phyloP scores from a whole-genome alignment of 2,797 vertebrate species.

The Hemitrygon akajei region DNA sequence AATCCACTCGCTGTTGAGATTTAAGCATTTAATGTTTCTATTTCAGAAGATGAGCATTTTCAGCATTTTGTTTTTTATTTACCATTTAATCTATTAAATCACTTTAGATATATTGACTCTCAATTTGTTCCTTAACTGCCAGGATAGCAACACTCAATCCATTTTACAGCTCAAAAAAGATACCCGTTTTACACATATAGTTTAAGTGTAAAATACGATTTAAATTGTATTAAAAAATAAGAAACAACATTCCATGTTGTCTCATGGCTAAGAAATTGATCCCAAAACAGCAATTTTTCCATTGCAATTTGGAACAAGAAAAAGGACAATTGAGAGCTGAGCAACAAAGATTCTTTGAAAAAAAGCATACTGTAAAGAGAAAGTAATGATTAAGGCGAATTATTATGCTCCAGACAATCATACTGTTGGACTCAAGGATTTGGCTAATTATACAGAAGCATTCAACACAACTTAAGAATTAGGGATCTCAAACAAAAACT shows the following conservation, averaged over 20 bases:
- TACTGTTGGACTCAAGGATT: background rate
- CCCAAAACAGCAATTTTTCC: slow-evolving; percentile 9
- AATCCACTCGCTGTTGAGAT: background rate
- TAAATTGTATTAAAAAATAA: slow-evolving; percentile 24
- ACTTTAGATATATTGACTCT: background rate
- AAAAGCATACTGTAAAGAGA: background rate
- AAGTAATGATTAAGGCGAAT: background rate
- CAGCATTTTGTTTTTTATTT: slow-evolving; percentile 9
- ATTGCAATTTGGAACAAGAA: background rate
- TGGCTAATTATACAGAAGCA: background rate
- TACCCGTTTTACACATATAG: slow-evolving; percentile 30
- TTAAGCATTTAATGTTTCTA: background rate
- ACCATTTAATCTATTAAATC: background rate
- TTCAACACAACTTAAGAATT: background rate
- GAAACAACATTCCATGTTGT: background rate
- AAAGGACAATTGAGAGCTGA: background rate
- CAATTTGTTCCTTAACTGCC: slow-evolving; percentile 15
- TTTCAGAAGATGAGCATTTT: background rate
- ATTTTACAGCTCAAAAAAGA: slow-evolving; percentile 8
- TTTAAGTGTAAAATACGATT: background rate
- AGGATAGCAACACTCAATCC: background rate
- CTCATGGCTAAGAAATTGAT: background rate
- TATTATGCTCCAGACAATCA: background rate
- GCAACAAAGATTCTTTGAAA: background rate
- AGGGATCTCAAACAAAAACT: background rate